Evolutionary conservation across 2,113 vertebrate species (phyloP), one percentile per base, ranked within the genome.

Genomic region (Lynx canadensis): DNA sequence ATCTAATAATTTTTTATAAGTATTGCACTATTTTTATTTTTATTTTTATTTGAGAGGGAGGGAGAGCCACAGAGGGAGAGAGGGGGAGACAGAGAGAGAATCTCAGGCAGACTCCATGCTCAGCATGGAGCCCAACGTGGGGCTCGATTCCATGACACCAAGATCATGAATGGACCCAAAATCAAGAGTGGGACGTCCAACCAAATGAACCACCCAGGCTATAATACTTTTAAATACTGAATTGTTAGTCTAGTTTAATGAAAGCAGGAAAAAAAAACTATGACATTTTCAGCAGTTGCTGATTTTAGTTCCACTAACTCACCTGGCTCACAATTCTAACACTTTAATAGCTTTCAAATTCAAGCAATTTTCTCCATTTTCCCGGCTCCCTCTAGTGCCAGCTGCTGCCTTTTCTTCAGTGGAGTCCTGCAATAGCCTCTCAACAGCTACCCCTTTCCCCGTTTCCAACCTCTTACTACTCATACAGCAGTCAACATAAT

Each of bases 321-420:
- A 73, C 27, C 48, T 87, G n/a, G 33, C 5, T 66, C 65, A 73
- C 31, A 50, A 55, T 52, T 73, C 85, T 73, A 91, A 81, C 82
- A 84, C 31, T 74, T 82, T 23, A 89, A 10, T 91, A 52, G 55
- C 63, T 95, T 93, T 96, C 33, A 31, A 69, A 76, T 81, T 86
- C 65, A 90, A 57, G 5, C 5, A 33, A 25, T 93, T 55, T 78
- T 71, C n/a, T 87, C 36, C 14, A 41, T 86, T 79, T 45, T 27
- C 11, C 8, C 33, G 19, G 13, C 38, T 48, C 5, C 60, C 25
- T 1, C 41, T 63, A 87, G 36, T 57, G 6, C 21, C 69, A 33
- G 25, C 38, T 74, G n/a, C 7, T 36, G 4, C 69, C 21, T 48
- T 36, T 83, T 76, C 2, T n/a, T n/a, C 25, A 21, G 9, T 41